Conservation (phyloP, 2,888 invertebrate genomes). For the Imbricaverruca yamaguchii region DNA sequence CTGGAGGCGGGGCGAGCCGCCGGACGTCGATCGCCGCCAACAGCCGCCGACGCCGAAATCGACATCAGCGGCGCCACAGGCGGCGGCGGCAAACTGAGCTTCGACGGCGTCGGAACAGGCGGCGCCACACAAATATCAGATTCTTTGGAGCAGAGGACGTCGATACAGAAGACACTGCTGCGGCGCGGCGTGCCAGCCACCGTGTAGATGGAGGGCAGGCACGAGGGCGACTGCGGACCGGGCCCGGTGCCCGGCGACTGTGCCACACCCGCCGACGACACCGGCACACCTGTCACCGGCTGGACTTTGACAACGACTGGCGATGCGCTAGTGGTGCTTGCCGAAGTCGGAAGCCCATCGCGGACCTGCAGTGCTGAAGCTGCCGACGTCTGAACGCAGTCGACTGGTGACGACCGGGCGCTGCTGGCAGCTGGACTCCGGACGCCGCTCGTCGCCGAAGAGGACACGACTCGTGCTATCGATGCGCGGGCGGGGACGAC, state of each 20-base stretch:
- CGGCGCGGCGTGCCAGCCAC: not conserved
- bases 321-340: no score
- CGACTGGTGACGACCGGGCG: no score
- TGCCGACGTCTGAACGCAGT: no score
- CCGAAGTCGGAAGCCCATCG: no score
- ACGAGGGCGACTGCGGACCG: not conserved
- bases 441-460: no score
- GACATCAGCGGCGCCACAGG: not conserved
- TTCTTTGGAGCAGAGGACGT: conserved; percentile 8
- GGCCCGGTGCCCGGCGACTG: not conserved
- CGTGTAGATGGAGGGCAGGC: conserved; percentile 8
- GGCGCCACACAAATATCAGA: not conserved
- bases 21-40: not conserved
- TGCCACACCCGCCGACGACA: not conserved
- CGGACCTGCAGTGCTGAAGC: no score
- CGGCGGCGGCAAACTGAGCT: not conserved
- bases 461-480: no score
- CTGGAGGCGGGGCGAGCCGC: not conserved
- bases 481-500: no score
- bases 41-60: no score
- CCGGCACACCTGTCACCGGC: not conserved
- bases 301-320: no score
- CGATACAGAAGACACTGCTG: not conserved
- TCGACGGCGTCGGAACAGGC: not conserved
- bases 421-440: no score